phyloP scores from a whole-genome alignment of 2,113 vertebrate species.

The Donacobius atricapilla region DNA sequence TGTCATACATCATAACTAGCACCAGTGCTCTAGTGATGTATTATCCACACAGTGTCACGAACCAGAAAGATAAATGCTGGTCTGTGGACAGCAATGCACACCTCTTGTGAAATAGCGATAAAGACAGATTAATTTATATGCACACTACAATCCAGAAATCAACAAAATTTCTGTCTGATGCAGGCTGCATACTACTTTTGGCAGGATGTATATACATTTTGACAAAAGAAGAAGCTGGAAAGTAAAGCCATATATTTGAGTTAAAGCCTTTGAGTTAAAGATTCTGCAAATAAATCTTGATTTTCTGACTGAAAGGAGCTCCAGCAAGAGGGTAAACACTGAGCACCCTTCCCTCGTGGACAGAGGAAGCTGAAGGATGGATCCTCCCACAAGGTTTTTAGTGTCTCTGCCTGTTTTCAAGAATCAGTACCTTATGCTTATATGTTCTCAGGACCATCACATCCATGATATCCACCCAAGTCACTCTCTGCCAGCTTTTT shows the following conservation, averaged over 20 bases:
- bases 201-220: background rate
- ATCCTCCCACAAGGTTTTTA: background rate
- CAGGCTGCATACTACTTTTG: background rate
- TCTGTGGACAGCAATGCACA: background rate
- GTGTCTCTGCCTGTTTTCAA: background rate
- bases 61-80: constrained; percentile 57
- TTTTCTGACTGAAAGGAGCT: background rate
- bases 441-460: background rate
- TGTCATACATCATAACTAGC: constrained; percentile 59
- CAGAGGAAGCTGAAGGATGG: background rate
- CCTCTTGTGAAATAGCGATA: background rate
- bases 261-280: background rate
- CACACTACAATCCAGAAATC: background rate
- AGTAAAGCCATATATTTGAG: background rate
- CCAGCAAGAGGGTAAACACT: background rate
- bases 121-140: constrained; percentile 36
- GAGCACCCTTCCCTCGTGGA: background rate
- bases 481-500: background rate
- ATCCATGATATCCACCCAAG: background rate
- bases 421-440: background rate
- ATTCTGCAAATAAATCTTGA: background rate
- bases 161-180: background rate
- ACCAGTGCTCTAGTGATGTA: constrained; percentile 54
- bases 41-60: constrained; percentile 25
- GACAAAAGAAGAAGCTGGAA: background rate